Conservation (phyloP, 2,797 vertebrate species). For the Channallabes apus region DNA sequence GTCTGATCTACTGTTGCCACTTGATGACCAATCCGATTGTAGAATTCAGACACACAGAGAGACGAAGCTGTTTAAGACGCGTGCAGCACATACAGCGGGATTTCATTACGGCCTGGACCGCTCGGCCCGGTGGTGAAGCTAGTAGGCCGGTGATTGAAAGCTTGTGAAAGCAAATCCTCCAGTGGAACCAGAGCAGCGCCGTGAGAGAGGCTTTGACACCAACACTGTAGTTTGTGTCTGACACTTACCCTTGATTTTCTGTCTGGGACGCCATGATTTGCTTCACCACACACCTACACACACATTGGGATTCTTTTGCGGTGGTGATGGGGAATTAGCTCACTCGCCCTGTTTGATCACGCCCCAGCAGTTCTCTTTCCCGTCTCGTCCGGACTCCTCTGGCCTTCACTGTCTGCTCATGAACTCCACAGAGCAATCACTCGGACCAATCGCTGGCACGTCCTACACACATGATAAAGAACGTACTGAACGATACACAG, state of each 20-base stretch:
- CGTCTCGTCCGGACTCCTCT: neutral
- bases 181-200: constrained; percentile 40
- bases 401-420: constrained; percentile 19
- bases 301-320: constrained; percentile 20
- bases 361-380: constrained; percentile 43
- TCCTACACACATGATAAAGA: constrained; percentile 21
- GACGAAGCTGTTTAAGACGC: neutral
- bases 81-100: neutral
- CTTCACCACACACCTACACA: constrained; percentile 30
- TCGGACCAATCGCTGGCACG: constrained; percentile 46
- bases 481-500: constrained; percentile 1
- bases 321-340: constrained; percentile 51
- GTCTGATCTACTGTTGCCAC: neutral
- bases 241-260: constrained; percentile 51
- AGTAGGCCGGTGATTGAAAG: constrained; percentile 48
- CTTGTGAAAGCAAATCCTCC: constrained; percentile 37
- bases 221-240: constrained; percentile 54
- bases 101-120: constrained; percentile 36
- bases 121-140: constrained; percentile 30
- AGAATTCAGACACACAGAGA: neutral
- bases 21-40: neutral
- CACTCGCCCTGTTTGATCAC: constrained; percentile 46
- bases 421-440: constrained; percentile 26
- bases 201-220: constrained; percentile 49
- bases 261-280: constrained; percentile 37